Percentiles rank a stretch among this genome's conserved stretches.
phyloP scores from a whole-genome alignment of 2,888 invertebrate genomes.

The Campaea margaritaria region DNA sequence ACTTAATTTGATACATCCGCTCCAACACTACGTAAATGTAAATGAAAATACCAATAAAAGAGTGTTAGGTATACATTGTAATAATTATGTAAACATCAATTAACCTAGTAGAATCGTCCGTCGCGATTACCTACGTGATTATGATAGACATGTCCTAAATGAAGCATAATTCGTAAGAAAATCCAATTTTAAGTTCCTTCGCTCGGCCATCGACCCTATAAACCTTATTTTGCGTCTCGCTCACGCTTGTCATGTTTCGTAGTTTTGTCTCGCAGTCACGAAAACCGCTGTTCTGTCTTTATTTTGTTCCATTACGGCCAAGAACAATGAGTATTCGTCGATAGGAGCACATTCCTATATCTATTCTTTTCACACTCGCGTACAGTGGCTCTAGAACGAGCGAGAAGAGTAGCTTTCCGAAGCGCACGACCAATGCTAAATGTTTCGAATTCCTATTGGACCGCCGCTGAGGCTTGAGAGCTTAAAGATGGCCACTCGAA shows the following conservation, averaged over 20 bases:
- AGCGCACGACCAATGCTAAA: constrained; percentile 57
- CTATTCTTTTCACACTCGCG: constrained; percentile 66
- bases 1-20: background rate
- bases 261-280: constrained; percentile 80
- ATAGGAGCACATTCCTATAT: constrained; percentile 71
- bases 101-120: constrained; percentile 42
- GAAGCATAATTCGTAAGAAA: constrained; percentile 74
- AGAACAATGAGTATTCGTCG: constrained; percentile 82
- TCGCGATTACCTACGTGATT: constrained; percentile 45
- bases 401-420: constrained; percentile 64
- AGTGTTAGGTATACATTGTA: constrained; percentile 20
- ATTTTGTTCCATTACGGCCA: constrained; percentile 83
- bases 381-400: constrained; percentile 47
- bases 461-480: constrained; percentile 59
- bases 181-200: constrained; percentile 80
- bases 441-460: constrained; percentile 81
- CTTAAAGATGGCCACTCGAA: constrained; percentile 81
- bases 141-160: constrained; percentile 72
- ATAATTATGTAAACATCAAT: constrained; percentile 44
- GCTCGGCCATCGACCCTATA: constrained; percentile 83
- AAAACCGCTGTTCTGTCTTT: constrained; percentile 84
- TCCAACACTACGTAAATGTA: constrained; percentile 6
- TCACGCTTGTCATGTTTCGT: constrained; percentile 59
- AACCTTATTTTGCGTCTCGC: constrained; percentile 71
- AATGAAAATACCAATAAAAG: background rate